Conservation (phyloP, 1,140 invertebrate species). For the Platorchestia sp. region DNA sequence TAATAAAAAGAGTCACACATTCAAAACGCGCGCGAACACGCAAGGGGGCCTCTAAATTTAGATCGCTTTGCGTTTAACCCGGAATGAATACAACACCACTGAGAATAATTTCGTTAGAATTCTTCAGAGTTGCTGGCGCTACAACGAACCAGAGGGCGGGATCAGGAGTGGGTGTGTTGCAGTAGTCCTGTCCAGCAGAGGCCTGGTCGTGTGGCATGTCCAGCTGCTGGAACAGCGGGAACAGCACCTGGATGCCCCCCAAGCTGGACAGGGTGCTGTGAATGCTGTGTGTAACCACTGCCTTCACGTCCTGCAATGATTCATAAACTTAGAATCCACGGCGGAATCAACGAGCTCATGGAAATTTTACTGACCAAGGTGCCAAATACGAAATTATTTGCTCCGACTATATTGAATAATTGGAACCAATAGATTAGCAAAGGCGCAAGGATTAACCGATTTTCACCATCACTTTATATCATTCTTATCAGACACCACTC, state of each 20-base stretch:
- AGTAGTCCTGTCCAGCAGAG: constrained; percentile 62
- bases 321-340: neutral
- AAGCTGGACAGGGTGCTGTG: constrained; percentile 99
- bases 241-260: constrained; percentile 98
- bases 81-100: too few species aligned
- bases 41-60: too few species aligned
- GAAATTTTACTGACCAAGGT: neutral
- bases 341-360: neutral
- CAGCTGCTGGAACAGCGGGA: constrained; percentile 97
- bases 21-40: too few species aligned
- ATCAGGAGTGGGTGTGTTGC: constrained; percentile 73
- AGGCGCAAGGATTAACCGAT: neutral
- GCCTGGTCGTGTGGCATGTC: constrained; percentile 81
- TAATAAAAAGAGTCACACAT: too few species aligned
- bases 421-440: neutral
- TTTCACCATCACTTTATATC: neutral
- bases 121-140: too few species aligned
- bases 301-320: constrained; percentile 91
- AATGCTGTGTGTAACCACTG: constrained; percentile 98
- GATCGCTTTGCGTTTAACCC: too few species aligned
- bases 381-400: neutral
- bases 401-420: neutral
- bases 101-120: neutral
- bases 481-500: neutral
- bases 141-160: constrained; percentile 84